Evolutionary conservation across 1,140 invertebrate species (phyloP).

Genomic region (Prorops nasuta): DNA sequence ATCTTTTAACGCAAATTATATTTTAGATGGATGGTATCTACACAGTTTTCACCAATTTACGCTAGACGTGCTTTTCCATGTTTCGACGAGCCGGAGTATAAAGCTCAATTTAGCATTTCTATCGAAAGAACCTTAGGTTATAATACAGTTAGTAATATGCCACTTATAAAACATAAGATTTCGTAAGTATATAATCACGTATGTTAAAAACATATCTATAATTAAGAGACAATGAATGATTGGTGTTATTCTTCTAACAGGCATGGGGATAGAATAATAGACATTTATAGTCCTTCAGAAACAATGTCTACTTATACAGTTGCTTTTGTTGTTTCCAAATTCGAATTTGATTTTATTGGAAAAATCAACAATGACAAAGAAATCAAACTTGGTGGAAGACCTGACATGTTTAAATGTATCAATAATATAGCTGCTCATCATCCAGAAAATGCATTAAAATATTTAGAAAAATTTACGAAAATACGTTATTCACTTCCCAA

Average conservation of each 20-base stretch:
- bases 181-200: constrained; percentile 22
- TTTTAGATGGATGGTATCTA: constrained; percentile 66
- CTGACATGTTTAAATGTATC: constrained; percentile 61
- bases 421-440: no score
- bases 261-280: no score
- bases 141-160: constrained; percentile 56
- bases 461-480: no score
- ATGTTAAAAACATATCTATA: background rate
- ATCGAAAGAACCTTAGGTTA: constrained; percentile 56
- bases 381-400: constrained; percentile 58
- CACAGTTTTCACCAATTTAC: constrained; percentile 80
- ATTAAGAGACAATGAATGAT: no score
- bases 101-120: constrained; percentile 72
- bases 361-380: no score
- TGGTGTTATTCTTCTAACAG: no score
- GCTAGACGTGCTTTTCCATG: constrained; percentile 85
- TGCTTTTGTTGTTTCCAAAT: constrained; percentile 65
- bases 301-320: constrained; percentile 85
- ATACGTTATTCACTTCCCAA: constrained; percentile 57
- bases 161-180: constrained; percentile 3
- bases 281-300: no score
- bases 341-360: constrained; percentile 3
- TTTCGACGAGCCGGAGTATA: constrained; percentile 86
- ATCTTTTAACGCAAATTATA: background rate
- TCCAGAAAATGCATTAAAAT: no score